phyloP scores from a whole-genome alignment of 2,113 vertebrate species.

The Chlamydotis undulata region DNA sequence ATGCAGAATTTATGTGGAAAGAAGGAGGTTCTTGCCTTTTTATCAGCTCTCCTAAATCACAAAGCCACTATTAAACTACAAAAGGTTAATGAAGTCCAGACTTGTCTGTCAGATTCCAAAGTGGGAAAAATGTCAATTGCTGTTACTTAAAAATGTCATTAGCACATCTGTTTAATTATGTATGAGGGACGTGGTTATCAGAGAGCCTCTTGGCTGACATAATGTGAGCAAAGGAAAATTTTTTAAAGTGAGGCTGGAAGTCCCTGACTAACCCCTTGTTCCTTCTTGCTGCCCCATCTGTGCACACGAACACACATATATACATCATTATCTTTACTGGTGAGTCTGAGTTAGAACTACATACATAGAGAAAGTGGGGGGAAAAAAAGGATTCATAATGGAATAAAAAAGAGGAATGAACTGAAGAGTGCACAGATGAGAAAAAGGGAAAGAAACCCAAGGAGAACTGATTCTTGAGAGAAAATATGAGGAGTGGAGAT shows the following conservation, averaged over 20 bases:
- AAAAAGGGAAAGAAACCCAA: not conserved
- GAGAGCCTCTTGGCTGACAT: not conserved
- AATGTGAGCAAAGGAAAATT: not conserved
- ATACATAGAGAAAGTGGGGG: not conserved
- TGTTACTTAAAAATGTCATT: slow-evolving; percentile 65
- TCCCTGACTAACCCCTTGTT: not conserved
- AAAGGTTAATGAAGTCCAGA: slow-evolving; percentile 63
- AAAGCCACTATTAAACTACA: slow-evolving; percentile 6
- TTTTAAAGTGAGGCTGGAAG: not conserved
- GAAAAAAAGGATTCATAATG: not conserved
- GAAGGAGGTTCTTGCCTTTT: not conserved
- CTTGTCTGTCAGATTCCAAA: slow-evolving; percentile 42
- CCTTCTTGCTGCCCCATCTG: accelerated
- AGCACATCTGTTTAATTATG: slow-evolving; percentile 29
- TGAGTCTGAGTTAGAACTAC: not conserved
- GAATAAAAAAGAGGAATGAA: not conserved
- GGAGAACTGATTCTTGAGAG: not conserved
- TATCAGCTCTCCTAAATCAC: slow-evolving; percentile 15
- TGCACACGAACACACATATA: accelerated
- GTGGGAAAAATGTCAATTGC: slow-evolving; percentile 56
- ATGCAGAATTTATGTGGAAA: not conserved
- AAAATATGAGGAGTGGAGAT: not conserved
- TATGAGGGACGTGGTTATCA: slow-evolving; percentile 3
- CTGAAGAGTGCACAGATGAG: not conserved
- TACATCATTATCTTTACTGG: no score